phyloP scores from a whole-genome alignment of 2,888 invertebrate genomes.

The Lutraria lutraria region DNA sequence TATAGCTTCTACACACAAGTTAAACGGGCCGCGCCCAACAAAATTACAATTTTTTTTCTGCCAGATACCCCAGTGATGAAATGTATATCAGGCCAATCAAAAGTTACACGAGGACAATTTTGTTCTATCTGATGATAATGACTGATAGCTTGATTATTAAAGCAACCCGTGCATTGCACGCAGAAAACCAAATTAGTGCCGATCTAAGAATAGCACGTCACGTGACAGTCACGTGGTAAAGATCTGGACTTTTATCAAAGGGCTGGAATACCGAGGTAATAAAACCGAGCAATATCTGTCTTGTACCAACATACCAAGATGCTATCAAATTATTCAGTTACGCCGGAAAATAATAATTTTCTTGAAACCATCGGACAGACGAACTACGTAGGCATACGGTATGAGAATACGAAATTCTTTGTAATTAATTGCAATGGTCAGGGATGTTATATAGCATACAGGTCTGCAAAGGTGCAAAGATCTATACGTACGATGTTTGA shows the following conservation, averaged over 20 bases:
- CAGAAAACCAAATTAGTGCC: neutral
- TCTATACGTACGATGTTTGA: no score
- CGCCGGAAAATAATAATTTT: no score
- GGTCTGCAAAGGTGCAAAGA: no score
- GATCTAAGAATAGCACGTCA: neutral
- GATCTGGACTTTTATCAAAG: neutral
- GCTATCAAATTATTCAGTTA: no score
- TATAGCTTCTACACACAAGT: constrained; percentile 2
- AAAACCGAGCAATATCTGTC: neutral
- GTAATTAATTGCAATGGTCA: no score
- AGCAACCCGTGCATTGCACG: constrained; percentile 3
- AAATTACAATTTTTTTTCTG: neutral
- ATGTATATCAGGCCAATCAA: no score
- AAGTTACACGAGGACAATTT: no score
- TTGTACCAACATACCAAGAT: no score
- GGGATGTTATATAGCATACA: no score
- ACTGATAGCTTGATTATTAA: neutral
- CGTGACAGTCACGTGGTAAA: constrained; percentile 48
- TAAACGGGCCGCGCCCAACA: constrained; percentile 21
- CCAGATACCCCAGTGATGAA: neutral
- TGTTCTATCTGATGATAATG: neutral
- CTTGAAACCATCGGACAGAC: no score
- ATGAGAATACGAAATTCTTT: no score
- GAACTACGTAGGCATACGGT: no score
- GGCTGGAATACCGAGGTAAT: neutral